Conservation (phyloP, 2,797 vertebrate genomes). For the Diceros bicornis region DNA sequence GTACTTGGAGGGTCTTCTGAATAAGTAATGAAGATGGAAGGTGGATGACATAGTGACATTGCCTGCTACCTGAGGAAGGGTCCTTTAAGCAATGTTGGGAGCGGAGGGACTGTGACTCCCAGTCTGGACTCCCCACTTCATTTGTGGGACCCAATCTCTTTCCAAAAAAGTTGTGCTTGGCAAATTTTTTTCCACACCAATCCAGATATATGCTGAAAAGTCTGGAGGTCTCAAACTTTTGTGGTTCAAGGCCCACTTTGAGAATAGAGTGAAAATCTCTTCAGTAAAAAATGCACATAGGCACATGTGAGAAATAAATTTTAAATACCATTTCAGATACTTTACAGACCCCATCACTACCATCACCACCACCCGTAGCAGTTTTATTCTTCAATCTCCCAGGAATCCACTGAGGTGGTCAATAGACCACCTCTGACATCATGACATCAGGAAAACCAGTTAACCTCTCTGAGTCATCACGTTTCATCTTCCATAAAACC, state of each 20-base stretch:
- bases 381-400: neutral
- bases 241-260: neutral
- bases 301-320: neutral
- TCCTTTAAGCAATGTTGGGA: neutral
- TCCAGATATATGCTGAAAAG: neutral
- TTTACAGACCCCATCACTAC: neutral
- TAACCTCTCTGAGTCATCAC: neutral
- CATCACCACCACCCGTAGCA: too few species aligned
- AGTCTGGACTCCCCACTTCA: neutral
- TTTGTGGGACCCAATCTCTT: neutral
- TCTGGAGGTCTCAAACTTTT: neutral
- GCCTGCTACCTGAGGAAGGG: neutral
- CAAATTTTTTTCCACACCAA: neutral
- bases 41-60: neutral
- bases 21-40: neutral
- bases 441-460: neutral
- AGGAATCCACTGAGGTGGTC: neutral
- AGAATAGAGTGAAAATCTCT: neutral
- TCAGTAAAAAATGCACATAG: neutral
- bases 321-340: neutral
- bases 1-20: neutral
- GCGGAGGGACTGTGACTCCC: neutral
- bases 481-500: neutral
- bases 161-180: neutral
- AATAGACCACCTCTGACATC: neutral